Evolutionary conservation across 2,797 vertebrate species (phyloP).

Genomic region (Perodicticus potto): DNA sequence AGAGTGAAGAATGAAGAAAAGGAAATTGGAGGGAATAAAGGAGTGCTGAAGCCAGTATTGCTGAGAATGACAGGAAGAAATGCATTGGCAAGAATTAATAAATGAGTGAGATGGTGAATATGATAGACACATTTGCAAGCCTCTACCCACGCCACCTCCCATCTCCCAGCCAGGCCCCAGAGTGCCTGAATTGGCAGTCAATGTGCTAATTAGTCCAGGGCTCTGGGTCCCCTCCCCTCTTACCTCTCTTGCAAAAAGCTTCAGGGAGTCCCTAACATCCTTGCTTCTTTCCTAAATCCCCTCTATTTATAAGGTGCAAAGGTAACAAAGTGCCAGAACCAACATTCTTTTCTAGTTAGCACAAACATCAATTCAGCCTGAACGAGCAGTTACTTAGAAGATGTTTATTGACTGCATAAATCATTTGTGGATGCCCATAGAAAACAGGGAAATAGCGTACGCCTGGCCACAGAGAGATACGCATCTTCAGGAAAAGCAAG

Average conservation of each 20-base stretch:
- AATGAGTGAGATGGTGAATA: neutral
- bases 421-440: neutral
- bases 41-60: neutral
- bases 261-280: neutral
- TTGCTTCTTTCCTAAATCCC: constrained; percentile 31
- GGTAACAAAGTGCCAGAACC: constrained; percentile 43
- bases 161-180: too few species aligned
- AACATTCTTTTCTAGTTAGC: constrained; percentile 58
- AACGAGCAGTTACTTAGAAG: constrained; percentile 33
- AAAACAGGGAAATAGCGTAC: neutral
- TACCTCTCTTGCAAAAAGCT: constrained; percentile 1
- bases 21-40: neutral
- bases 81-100: neutral
- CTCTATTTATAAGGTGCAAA: constrained; percentile 54
- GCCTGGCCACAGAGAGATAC: constrained; percentile 29
- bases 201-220: neutral
- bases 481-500: constrained; percentile 49
- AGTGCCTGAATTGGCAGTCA: neutral
- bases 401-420: constrained; percentile 23
- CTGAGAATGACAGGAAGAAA: neutral
- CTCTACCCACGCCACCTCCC: neutral
- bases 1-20: neutral
- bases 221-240: neutral
- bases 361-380: neutral
- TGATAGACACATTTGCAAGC: neutral